phyloP scores from a whole-genome alignment of 2,113 vertebrate species.

The Melanotaenia duboulayi region DNA sequence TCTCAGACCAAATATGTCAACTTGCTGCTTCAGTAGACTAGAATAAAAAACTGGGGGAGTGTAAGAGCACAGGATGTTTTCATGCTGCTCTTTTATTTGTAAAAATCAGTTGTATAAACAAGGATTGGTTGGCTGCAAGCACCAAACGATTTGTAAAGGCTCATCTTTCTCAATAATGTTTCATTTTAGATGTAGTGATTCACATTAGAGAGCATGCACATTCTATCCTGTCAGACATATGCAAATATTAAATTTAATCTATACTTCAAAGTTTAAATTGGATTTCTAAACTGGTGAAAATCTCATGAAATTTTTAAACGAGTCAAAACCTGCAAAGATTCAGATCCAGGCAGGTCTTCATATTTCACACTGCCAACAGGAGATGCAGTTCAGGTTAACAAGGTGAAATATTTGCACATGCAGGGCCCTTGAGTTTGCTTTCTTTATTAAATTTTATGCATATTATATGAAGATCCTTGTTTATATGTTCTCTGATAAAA shows the following conservation, averaged over 20 bases:
- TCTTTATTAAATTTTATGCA: too few species aligned
- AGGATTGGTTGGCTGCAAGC: neutral
- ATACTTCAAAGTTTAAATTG: too few species aligned
- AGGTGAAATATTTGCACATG: too few species aligned
- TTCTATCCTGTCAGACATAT: too few species aligned
- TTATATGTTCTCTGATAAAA: neutral
- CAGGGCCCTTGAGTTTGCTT: too few species aligned
- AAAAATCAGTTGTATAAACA: neutral
- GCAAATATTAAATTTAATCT: too few species aligned
- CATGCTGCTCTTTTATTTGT: neutral
- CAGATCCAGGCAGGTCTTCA: too few species aligned
- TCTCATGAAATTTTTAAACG: neutral
- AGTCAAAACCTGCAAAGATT: conserved; percentile 3
- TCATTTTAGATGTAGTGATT: too few species aligned
- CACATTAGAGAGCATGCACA: too few species aligned
- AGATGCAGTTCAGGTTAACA: neutral
- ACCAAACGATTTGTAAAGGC: neutral
- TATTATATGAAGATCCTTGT: neutral
- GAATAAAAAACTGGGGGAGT: neutral
- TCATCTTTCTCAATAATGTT: too few species aligned
- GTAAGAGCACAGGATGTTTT: neutral
- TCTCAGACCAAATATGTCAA: neutral
- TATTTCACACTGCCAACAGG: conserved; percentile 5
- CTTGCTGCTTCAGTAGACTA: neutral
- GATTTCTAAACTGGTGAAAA: too few species aligned